phyloP scores from a whole-genome alignment of 1,140 invertebrate species.

The Zaprionus taronus region DNA sequence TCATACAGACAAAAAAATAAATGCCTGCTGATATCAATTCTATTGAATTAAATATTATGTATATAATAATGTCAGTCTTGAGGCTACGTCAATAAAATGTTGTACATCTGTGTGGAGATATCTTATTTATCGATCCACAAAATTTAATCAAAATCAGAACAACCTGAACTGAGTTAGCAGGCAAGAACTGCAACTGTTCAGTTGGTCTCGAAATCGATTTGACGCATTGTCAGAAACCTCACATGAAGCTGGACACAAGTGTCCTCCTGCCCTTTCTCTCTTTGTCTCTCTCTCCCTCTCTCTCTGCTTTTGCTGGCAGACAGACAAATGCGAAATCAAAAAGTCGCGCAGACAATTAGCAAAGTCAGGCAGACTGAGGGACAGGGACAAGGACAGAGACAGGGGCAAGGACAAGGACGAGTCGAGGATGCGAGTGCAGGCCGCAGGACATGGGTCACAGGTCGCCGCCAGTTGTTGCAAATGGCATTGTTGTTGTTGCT shows the following conservation, averaged over 20 bases:
- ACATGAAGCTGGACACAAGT: constrained; percentile 1
- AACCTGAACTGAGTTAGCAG: neutral
- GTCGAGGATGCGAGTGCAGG: neutral
- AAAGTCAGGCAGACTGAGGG: constrained; percentile 32
- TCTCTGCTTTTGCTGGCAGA: neutral
- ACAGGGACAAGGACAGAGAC: neutral
- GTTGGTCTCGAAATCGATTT: neutral
- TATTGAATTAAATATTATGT: too few relatives aligned
- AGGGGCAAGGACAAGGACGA: constrained; percentile 14
- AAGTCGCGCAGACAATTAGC: constrained; percentile 74
- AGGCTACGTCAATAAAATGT: too few relatives aligned
- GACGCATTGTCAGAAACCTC: constrained; percentile 4
- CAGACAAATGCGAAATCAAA: constrained; percentile 67
- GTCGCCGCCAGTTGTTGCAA: constrained; percentile 55
- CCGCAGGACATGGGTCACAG: constrained; percentile 9
- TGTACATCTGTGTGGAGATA: too few relatives aligned
- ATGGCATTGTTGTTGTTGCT: constrained; percentile 39
- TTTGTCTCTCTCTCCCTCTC: neutral
- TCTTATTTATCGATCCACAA: neutral
- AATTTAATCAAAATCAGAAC: neutral
- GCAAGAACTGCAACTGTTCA: neutral
- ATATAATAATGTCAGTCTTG: too few relatives aligned
- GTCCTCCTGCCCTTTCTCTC: neutral
- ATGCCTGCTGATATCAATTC: too few relatives aligned
- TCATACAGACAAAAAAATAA: too few relatives aligned